phyloP scores from a whole-genome alignment of 2,888 invertebrate genomes.

The Morpho helenor region DNA sequence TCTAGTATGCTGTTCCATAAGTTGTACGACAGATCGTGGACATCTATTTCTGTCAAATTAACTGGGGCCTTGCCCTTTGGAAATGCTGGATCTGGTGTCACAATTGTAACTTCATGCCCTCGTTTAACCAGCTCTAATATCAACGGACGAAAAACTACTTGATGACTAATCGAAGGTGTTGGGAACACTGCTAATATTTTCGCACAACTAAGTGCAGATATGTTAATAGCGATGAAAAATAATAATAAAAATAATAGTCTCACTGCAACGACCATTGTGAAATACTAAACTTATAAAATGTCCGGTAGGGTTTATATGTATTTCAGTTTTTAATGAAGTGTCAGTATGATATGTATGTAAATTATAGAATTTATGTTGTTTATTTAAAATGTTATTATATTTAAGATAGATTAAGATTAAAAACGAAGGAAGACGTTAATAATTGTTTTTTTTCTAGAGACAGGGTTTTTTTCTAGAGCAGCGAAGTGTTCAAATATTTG shows the following conservation, averaged over 20 bases:
- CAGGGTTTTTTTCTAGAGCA: too few species aligned
- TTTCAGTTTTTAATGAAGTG: too few species aligned
- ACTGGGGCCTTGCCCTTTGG: conserved; percentile 39
- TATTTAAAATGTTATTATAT: too few species aligned
- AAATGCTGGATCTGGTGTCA: conserved; percentile 44
- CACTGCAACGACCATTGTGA: not conserved
- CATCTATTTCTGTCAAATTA: conserved; percentile 30
- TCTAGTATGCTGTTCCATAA: conserved; percentile 24
- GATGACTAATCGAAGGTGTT: conserved; percentile 47
- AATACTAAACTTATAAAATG: not conserved
- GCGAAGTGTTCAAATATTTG: too few species aligned
- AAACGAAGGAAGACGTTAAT: too few species aligned
- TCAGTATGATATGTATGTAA: too few species aligned
- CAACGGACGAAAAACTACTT: conserved; percentile 37
- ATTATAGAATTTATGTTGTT: too few species aligned
- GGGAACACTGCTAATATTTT: conserved; percentile 46
- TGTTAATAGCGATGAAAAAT: not conserved
- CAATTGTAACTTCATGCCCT: conserved; percentile 51
- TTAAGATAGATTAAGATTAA: too few species aligned
- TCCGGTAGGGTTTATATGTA: not conserved
- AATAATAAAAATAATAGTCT: not conserved
- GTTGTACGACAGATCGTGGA: conserved; percentile 43
- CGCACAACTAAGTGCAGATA: conserved; percentile 21
- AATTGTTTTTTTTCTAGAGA: too few species aligned
- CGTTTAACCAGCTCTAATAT: conserved; percentile 41